phyloP scores from a whole-genome alignment of 2,113 vertebrate species.

The Chiloscyllium plagiosum region DNA sequence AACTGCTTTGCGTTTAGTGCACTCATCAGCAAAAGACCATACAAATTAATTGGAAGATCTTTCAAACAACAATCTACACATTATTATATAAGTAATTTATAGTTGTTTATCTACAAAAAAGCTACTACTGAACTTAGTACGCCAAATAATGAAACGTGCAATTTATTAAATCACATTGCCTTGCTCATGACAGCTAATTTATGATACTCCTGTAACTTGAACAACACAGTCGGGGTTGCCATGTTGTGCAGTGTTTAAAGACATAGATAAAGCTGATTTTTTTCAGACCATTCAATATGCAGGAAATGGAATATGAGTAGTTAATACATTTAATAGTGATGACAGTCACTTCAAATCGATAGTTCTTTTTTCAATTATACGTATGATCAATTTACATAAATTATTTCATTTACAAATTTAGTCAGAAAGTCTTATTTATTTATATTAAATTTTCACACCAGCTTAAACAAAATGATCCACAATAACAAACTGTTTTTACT shows the following conservation, averaged over 20 bases:
- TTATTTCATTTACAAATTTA: background rate
- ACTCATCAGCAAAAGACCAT: background rate
- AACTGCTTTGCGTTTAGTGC: background rate
- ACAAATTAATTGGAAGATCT: background rate
- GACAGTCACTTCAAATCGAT: background rate
- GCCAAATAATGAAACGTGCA: background rate
- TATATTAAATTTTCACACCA: background rate
- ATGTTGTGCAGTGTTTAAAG: background rate
- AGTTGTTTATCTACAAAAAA: background rate
- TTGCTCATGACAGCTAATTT: background rate
- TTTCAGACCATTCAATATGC: background rate
- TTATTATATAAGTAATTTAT: background rate
- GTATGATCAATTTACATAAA: background rate
- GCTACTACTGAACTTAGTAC: background rate
- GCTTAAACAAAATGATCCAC: background rate
- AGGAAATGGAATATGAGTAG: background rate
- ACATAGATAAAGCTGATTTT: background rate
- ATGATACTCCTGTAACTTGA: background rate
- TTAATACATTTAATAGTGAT: background rate
- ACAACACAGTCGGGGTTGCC: background rate
- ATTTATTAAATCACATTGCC: background rate
- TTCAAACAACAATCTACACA: background rate
- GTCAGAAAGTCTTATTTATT: background rate
- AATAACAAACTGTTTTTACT: constrained; percentile 37
- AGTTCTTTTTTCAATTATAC: background rate